Conservation (phyloP, 2,888 invertebrate genomes). For the Xylophagus ater region DNA sequence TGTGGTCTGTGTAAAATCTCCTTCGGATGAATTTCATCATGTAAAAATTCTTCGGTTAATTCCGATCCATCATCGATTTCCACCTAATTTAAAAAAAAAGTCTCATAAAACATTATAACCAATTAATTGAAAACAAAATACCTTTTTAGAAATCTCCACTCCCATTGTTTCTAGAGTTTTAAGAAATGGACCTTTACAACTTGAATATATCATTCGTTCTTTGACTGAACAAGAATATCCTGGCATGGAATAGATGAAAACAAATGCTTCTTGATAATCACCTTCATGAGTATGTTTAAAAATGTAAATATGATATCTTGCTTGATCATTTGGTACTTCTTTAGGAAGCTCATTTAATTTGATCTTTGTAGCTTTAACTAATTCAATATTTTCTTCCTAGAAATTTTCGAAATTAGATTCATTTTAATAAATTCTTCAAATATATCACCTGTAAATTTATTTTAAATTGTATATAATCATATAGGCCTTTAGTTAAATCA, state of each 20-base stretch:
- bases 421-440: not conserved
- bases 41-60: conserved; percentile 77
- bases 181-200: conserved; percentile 87
- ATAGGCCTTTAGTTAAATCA: conserved; percentile 59
- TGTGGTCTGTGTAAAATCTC: conserved; percentile 77
- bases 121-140: conserved; percentile 31
- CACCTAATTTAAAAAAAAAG: conserved; percentile 50
- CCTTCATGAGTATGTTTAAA: conserved; percentile 92
- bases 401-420: no score
- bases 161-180: conserved; percentile 70
- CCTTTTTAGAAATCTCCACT: conserved; percentile 76
- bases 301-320: conserved; percentile 79
- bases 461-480: conserved; percentile 83
- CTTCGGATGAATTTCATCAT: conserved; percentile 91
- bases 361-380: conserved; percentile 62
- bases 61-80: conserved; percentile 87
- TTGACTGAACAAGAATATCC: conserved; percentile 92
- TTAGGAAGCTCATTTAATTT: conserved; percentile 56
- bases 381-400: conserved; percentile 70
- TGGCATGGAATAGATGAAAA: conserved; percentile 98
- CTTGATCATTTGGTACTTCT: conserved; percentile 66
- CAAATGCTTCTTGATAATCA: conserved; percentile 72
- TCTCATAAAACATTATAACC: not conserved
- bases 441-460: conserved; percentile 54
- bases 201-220: conserved; percentile 97